phyloP scores from a whole-genome alignment of 2,797 vertebrate genomes.

The Melanotaenia pygmaea region DNA sequence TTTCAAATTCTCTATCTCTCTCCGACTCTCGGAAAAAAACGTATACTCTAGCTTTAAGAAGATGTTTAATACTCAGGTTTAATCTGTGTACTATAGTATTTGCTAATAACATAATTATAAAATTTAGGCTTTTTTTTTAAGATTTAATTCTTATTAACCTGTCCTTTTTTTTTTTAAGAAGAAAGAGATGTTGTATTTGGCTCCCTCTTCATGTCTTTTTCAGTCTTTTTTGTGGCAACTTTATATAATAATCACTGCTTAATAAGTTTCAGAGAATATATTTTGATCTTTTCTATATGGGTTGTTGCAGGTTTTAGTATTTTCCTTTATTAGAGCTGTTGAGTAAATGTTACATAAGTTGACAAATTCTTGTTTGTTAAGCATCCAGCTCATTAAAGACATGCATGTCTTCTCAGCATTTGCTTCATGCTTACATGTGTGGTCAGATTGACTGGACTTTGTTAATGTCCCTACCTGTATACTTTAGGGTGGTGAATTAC shows the following conservation, averaged over 20 bases:
- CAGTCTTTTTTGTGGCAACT: background rate
- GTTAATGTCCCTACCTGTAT: constrained; percentile 5
- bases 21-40: too few relatives aligned
- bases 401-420: constrained; percentile 11
- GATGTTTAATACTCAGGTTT: background rate
- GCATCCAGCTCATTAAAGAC: constrained; percentile 26
- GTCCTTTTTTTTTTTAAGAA: too few relatives aligned
- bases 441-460: constrained; percentile 14
- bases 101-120: background rate
- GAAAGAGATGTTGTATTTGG: too few relatives aligned
- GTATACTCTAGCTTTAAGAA: too few relatives aligned
- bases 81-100: background rate
- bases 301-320: background rate
- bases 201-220: too few relatives aligned
- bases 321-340: background rate
- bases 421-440: constrained; percentile 6
- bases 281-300: background rate
- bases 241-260: background rate
- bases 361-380: constrained; percentile 33
- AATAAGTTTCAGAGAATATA: background rate
- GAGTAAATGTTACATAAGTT: background rate
- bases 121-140: background rate
- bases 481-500: constrained; percentile 20
- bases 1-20: too few relatives aligned
- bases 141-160: too few relatives aligned